Evolutionary conservation across 2,888 invertebrate species (phyloP), one percentile per base, ranked within the genome.

Genomic region (Drosophila trichaetosa): DNA sequence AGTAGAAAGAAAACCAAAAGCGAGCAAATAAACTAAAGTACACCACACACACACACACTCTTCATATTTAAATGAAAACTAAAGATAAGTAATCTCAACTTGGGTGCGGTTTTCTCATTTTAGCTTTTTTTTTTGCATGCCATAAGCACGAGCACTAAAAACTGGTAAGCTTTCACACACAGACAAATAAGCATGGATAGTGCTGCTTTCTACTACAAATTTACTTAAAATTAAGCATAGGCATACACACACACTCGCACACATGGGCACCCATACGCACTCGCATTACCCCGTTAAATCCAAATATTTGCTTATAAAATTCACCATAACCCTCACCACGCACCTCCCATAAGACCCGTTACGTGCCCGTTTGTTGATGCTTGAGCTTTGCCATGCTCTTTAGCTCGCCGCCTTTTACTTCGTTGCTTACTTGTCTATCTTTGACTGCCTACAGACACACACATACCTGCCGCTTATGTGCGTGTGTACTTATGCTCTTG

Each of bases 51-150:
- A 33, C 29, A 62, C 42, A 57, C 53, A 69, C 74, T 71, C 75
- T 80, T 88, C 84, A 84, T 89, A 89, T 89, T 84, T 81, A 84
- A 84, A 84, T 84, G 81, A 87, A 87, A 89, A 89, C 89, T 89
- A 83, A 84, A 84, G 84, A 84, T 84, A 84, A 84, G 84, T 84
- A 89, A 84, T 84, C 84, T 83, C 71, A 72, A 73, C 73, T 83
- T 87, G 84, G 84, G 84, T 87, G 84, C 79, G 84, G 84, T 81
- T 89, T 85, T 72, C 79, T 51, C 67, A 29, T 29, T 62, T 67
- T 34, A 46, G 56, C 16, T 38, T 52, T n/a, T 31, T 31, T 69
- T 54, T 38, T 42, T 36, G 29, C 38, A 38, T 33, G 21, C 38
- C 56, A 31, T 61, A 51, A 29, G 58, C 70, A 67, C 56, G 49